Evolutionary conservation across 2,888 invertebrate species (phyloP), one percentile per base, ranked within the genome.

Genomic region (Mimumesa dahlbomi): DNA sequence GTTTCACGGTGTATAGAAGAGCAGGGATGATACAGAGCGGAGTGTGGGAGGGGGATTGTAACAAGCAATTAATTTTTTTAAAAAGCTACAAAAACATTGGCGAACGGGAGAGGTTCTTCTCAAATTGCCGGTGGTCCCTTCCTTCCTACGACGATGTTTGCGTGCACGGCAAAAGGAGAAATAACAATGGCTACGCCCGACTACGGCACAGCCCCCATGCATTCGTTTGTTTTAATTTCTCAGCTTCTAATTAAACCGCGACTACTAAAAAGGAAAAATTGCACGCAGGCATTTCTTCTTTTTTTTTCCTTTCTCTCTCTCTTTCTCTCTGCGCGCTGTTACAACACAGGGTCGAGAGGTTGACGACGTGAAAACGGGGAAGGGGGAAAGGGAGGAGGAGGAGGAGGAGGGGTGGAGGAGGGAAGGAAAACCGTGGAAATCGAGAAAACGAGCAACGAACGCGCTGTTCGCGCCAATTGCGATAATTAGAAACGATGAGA

Each of bases 221-320:
- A 67, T 79, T 79, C 73, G 73, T 80, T 79, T 73, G 79, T 69
- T 79, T 79, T 79, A 79, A 79, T 77, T 77, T 73, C 75, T 73
- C 73, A 50, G 70, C 69, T 79, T 79, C 79, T 80, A 80, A 80
- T 80, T 80, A 80, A 80, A 77, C 73, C 71, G 50, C 67, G 45
- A 79, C 68, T 66, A 54, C 65, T 71, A 61, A 63, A 71, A 74
- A 72, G 59, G 56, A 61, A 52, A 65, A 56, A 58, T 52, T 45
- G 49, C 57, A 40, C 53, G 58, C 56, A 29, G 46, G 46, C 65
- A 48, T 74, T 77, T 73, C 68, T 65, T 50, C 29, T 43, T 25
- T 5, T 14, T 73, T 70, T 65, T 50, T 36, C 49, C 31, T 5
- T 14, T 14, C 14, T 9, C 7, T 25, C 25, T n/a, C 6, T 53